These are phyloP conservation scores for Drosophila ezoana DNA, from an alignment of 2,888 invertebrate species.

Conservation along the genomic window DNA sequence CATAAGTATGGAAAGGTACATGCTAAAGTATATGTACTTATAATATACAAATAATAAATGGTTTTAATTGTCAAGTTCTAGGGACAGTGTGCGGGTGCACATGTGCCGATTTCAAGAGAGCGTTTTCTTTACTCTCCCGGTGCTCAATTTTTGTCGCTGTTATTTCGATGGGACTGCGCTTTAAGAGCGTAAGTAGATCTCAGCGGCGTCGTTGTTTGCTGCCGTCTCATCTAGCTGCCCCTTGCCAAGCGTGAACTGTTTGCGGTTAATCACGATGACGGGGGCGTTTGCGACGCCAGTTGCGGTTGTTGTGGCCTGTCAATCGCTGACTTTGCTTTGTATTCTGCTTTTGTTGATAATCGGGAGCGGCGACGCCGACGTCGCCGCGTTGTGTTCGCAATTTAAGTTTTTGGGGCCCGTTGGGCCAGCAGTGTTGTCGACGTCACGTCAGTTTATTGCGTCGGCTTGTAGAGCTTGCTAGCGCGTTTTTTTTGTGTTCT, in stretches of 20 bases:
- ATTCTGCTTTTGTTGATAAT: slow-evolving; percentile 65
- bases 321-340: slow-evolving; percentile 64
- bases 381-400: slow-evolving; percentile 40
- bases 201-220: slow-evolving; percentile 26
- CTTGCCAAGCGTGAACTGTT: slow-evolving; percentile 35
- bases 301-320: slow-evolving; percentile 68
- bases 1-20: neutral
- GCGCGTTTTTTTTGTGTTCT: slow-evolving; percentile 50
- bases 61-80: slow-evolving; percentile 7
- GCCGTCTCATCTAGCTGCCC: neutral
- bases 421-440: slow-evolving; percentile 49
- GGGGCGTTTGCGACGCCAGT: slow-evolving; percentile 55
- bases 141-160: neutral
- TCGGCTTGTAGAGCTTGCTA: slow-evolving; percentile 72
- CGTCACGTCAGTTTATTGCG: slow-evolving; percentile 74
- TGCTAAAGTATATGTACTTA: too few species aligned
- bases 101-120: slow-evolving; percentile 36
- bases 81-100: slow-evolving; percentile 49
- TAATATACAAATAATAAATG: neutral
- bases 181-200: slow-evolving; percentile 61
- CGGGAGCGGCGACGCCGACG: slow-evolving; percentile 47
- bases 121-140: slow-evolving; percentile 22
- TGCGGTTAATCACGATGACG: slow-evolving; percentile 68
- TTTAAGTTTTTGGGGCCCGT: slow-evolving; percentile 60
- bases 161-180: slow-evolving; percentile 32